Evolutionary conservation across 2,113 vertebrate genomes (phyloP).

Genomic region (Eupsittula cactorum): DNA sequence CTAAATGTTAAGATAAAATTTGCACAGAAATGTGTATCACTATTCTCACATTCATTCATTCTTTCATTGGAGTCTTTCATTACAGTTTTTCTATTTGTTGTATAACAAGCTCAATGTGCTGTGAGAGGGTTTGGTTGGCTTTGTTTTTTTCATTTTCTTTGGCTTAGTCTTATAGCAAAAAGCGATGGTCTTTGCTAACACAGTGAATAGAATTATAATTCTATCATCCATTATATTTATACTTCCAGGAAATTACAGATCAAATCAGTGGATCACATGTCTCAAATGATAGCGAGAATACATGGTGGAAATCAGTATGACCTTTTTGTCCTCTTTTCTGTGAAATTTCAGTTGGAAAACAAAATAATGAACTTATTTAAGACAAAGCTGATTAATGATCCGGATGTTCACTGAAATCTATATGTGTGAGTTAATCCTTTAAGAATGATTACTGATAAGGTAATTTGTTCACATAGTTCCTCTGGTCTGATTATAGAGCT

Average conservation of each 20-base stretch:
- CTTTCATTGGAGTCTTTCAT: background rate
- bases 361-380: background rate
- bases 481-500: background rate
- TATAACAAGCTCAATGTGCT: background rate
- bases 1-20: background rate
- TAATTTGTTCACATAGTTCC: background rate
- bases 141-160: background rate
- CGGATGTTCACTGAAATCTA: background rate
- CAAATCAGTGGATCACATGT: background rate
- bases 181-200: background rate
- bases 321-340: background rate
- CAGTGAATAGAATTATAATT: background rate
- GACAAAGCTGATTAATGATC: constrained; percentile 4
- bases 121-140: background rate
- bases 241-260: background rate
- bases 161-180: background rate
- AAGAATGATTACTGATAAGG: background rate
- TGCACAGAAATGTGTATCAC: background rate
- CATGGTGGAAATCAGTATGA: background rate
- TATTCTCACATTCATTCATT: background rate
- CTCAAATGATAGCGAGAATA: background rate
- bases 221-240: background rate
- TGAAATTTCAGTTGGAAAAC: background rate
- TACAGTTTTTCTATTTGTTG: background rate
- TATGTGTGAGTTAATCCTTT: background rate